phyloP scores from a whole-genome alignment of 2,113 vertebrate species.

The Gallinago jamesoni region DNA sequence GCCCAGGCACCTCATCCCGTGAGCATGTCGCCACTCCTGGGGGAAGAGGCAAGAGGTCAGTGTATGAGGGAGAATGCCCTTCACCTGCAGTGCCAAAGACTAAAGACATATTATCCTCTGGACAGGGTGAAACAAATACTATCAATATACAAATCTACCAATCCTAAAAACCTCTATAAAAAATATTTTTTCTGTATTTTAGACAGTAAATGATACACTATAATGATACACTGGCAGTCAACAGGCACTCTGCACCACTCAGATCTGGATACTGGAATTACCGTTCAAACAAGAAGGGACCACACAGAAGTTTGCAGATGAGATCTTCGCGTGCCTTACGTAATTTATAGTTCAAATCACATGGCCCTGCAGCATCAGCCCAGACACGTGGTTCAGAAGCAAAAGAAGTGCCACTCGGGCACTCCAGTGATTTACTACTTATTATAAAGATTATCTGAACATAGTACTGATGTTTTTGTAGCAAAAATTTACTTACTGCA shows the following conservation, averaged over 20 bases:
- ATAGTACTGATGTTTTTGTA: not conserved
- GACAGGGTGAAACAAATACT: not conserved
- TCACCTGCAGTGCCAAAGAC: fast-evolving
- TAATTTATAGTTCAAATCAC: fast-evolving
- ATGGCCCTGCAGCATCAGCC: not conserved
- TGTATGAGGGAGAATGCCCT: not conserved
- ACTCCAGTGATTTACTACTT: too few species aligned
- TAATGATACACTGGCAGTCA: not conserved
- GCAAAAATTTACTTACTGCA: constrained; percentile 71
- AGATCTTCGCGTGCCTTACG: fast-evolving
- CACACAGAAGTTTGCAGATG: not conserved
- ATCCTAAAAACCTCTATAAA: not conserved
- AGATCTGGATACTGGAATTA: not conserved
- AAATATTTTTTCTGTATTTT: not conserved
- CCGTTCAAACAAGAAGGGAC: not conserved
- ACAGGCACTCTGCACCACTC: not conserved
- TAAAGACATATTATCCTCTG: not conserved
- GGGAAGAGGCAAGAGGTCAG: not conserved
- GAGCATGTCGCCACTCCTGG: constrained; percentile 97
- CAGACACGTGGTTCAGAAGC: not conserved
- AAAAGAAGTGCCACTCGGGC: not conserved
- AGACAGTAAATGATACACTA: not conserved
- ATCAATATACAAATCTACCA: not conserved
- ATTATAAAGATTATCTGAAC: fast-evolving
- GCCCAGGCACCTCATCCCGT: constrained; percentile 95